Evolutionary conservation across 2,888 invertebrate species (phyloP).

Genomic region (Lasioglossum vierecki): DNA sequence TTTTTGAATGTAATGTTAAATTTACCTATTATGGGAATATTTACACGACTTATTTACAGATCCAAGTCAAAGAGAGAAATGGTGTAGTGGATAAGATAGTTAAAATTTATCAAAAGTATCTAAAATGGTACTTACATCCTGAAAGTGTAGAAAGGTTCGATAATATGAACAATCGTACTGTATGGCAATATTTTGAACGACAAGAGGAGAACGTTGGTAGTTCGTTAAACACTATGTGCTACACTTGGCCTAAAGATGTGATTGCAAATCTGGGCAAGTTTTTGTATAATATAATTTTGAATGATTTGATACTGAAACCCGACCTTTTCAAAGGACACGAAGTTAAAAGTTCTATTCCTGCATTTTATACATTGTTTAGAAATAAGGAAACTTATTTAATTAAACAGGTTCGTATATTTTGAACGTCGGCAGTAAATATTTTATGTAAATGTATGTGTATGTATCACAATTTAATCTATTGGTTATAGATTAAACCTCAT

Average conservation of each 20-base stretch:
- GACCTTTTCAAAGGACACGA: slow-evolving; percentile 80
- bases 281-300: slow-evolving; percentile 93
- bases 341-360: slow-evolving; percentile 85
- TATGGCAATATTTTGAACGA: slow-evolving; percentile 89
- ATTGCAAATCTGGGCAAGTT: slow-evolving; percentile 91
- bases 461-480: slow-evolving; percentile 32
- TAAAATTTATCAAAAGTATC: slow-evolving; percentile 87
- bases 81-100: slow-evolving; percentile 88
- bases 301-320: slow-evolving; percentile 93
- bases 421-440: background rate
- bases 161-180: slow-evolving; percentile 87
- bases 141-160: slow-evolving; percentile 70
- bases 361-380: slow-evolving; percentile 92
- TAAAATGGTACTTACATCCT: slow-evolving; percentile 87
- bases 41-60: slow-evolving; percentile 80
- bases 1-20: background rate
- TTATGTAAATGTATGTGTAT: background rate
- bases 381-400: slow-evolving; percentile 87
- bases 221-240: slow-evolving; percentile 85
- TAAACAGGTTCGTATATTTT: slow-evolving; percentile 86
- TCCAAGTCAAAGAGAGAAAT: slow-evolving; percentile 87
- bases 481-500: slow-evolving; percentile 89
- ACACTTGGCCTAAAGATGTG: slow-evolving; percentile 88
- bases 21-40: background rate
- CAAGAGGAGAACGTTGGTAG: slow-evolving; percentile 73